Base-by-base conservation (phyloP, 2,888 invertebrate species). In the Phengaris arion region DNA sequence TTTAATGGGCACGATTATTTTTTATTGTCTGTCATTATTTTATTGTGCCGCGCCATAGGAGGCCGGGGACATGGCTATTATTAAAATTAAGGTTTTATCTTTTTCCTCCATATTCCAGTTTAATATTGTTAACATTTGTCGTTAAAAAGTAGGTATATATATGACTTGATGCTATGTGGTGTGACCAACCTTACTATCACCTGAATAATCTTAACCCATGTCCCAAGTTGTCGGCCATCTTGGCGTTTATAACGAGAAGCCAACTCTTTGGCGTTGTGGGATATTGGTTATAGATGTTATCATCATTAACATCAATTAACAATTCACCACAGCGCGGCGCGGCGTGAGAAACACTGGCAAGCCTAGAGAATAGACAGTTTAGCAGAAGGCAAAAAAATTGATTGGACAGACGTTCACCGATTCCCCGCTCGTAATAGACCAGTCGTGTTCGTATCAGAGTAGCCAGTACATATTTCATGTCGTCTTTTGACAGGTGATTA, bases 401-500 rank as follows among this genome's bases (percentile, higher is more conserved):
- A 69, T 52, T 35, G 15, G 54, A 15, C 52, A 72, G 22, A 12
- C 54, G 35, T 72, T 13, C 13, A 35, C 35, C 54, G 13, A 54
- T 72, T 72, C 35, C 13, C 52, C 72, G 72, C 72, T 72, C 72
- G 52, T 54, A 54, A 72, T 72, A 72, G 72, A 72, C 22, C n/a
- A 52, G 51, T 22, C 70, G 70, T 22, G 52, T 22, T 51, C 70
- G 51, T 51, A 72, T 52, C 22, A 35, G 13, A 72, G 54, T 35
- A 6, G 72, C 51, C 72, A 6, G 72, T 4, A 78, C 77, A 81
- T 80, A 82, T 81, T 81, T 82, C 81, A 81, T n/a, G n/a, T n/a
- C 79, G 79, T 84, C 83, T 85, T 85, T 86, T 85, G 89, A 86
- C 89, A 88, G 88, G 87, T 88, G 87, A 88, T 87, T 87, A 89